Conservation (phyloP, 2,113 vertebrate genomes). For the Pelecanus crispus region DNA sequence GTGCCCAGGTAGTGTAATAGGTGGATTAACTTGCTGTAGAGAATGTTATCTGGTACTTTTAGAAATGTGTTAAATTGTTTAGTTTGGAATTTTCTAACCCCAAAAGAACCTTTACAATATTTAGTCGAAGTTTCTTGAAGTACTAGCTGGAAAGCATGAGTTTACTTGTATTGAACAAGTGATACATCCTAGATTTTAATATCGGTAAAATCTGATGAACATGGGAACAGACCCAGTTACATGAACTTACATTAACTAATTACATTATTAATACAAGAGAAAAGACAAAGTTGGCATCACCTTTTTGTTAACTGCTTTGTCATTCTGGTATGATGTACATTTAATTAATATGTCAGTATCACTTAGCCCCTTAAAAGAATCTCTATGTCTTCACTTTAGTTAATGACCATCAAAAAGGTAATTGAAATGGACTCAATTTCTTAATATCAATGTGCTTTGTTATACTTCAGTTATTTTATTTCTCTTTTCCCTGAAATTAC, state of each 20-base stretch:
- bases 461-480: constrained; percentile 22
- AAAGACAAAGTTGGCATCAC: not conserved
- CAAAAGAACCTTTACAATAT: not conserved
- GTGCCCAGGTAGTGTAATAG: not conserved
- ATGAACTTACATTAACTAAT: not conserved
- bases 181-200: not conserved
- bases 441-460: not conserved
- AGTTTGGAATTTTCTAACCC: not conserved
- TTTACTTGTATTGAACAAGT: not conserved
- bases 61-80: not conserved
- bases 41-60: not conserved
- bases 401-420: not conserved
- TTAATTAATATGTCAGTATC: not conserved
- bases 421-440: not conserved
- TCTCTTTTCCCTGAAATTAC: not conserved
- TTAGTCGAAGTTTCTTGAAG: not conserved
- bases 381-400: not conserved
- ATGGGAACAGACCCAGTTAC: not conserved
- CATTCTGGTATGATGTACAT: not conserved
- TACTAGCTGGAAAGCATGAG: not conserved
- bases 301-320: not conserved
- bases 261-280: not conserved
- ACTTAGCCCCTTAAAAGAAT: not conserved
- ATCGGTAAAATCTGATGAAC: not conserved
- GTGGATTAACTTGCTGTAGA: not conserved